phyloP scores from a whole-genome alignment of 2,888 invertebrate species.

The Aleiodes leptofemur region DNA sequence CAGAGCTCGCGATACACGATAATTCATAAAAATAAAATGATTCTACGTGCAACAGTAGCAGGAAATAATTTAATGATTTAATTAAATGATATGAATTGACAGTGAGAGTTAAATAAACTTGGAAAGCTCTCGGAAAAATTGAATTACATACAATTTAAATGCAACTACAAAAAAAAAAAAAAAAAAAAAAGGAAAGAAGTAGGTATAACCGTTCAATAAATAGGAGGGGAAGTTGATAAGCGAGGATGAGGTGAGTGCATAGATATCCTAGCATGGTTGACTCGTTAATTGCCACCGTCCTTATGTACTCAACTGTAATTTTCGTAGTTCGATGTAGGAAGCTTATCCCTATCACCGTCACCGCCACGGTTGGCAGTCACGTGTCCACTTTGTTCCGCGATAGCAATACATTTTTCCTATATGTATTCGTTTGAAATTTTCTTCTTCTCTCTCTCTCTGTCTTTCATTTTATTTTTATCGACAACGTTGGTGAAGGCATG shows the following conservation, averaged over 20 bases:
- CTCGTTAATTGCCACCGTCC: slow-evolving; percentile 41
- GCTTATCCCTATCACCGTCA: slow-evolving; percentile 69
- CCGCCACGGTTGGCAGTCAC: slow-evolving; percentile 62
- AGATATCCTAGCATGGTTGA: neutral
- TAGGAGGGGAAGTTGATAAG: slow-evolving; percentile 22
- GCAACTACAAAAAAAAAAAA: neutral
- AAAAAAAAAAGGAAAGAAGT: neutral
- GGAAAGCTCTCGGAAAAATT: neutral
- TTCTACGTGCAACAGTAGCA: neutral
- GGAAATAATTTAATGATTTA: neutral
- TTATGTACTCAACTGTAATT: slow-evolving; percentile 32
- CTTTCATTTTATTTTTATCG: slow-evolving; percentile 2
- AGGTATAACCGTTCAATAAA: neutral
- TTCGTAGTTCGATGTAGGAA: slow-evolving; percentile 36
- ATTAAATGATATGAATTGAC: neutral
- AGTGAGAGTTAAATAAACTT: slow-evolving; percentile 5
- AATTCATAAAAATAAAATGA: too few relatives aligned
- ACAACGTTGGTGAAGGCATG: slow-evolving; percentile 9
- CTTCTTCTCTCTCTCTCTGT: neutral
- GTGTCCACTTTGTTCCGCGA: slow-evolving; percentile 38
- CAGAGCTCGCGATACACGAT: too few relatives aligned
- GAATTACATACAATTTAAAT: slow-evolving; percentile 23
- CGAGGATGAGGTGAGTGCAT: neutral
- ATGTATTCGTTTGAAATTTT: neutral
- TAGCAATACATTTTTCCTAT: slow-evolving; percentile 18